Percentiles rank a stretch among this genome's conserved stretches.
These are phyloP conservation scores for Hyposmocoma kahamanoa DNA, from an alignment of 1,140 invertebrate species.

Conservation along the genomic window DNA sequence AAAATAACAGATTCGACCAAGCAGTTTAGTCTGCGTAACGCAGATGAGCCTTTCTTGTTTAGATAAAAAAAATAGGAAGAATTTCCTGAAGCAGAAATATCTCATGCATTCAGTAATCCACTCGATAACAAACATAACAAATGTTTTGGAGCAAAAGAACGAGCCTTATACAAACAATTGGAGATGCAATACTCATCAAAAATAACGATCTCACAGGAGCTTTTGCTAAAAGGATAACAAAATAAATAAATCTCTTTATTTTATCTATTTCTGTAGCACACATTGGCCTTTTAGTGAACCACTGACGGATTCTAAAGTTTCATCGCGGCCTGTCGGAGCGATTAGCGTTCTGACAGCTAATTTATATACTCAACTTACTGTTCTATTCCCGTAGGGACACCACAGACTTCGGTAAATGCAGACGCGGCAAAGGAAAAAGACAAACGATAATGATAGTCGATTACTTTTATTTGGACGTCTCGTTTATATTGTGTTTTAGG, in stretches of 20 bases:
- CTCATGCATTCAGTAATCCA: neutral
- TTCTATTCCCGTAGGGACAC: conserved; percentile 59
- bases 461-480: too few relatives aligned
- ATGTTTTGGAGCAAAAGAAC: neutral
- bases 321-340: conserved; percentile 67
- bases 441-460: too few relatives aligned
- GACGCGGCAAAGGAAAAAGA: conserved; percentile 23
- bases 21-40: too few relatives aligned
- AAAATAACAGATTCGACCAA: too few relatives aligned
- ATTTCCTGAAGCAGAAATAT: neutral
- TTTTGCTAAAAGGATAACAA: conserved; percentile 48
- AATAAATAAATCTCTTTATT: conserved; percentile 52
- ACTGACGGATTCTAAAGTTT: conserved; percentile 68
- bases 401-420: conserved; percentile 31
- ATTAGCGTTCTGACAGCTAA: conserved; percentile 71
- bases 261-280: conserved; percentile 52
- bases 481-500: too few relatives aligned
- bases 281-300: conserved; percentile 55
- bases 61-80: too few relatives aligned
- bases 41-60: too few relatives aligned
- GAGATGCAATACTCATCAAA: conserved; percentile 28
- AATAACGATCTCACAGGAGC: conserved; percentile 26
- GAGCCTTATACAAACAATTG: conserved; percentile 26
- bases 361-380: conserved; percentile 71
- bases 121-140: neutral